phyloP scores from a whole-genome alignment of 1,140 invertebrate species.

The Leptonema lineaticorne region DNA sequence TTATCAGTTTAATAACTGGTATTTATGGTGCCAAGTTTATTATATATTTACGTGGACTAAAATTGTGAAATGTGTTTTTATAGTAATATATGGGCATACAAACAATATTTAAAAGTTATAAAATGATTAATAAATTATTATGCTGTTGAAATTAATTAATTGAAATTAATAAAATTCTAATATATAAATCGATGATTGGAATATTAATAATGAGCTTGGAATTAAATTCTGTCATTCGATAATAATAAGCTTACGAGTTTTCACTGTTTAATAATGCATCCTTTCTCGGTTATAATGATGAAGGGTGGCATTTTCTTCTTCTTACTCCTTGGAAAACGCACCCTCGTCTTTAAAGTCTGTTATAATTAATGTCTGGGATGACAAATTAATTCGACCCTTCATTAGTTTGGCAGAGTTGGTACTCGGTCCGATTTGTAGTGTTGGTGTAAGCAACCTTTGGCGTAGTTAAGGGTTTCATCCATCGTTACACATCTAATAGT shows the following conservation, averaged over 20 bases:
- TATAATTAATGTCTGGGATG: slow-evolving; percentile 26
- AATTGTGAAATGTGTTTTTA: no score
- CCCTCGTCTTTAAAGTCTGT: slow-evolving; percentile 13
- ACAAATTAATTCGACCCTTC: slow-evolving; percentile 18
- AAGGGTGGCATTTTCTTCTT: not conserved
- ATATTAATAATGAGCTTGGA: no score
- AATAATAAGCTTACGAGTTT: no score
- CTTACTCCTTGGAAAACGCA: not conserved
- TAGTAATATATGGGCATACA: no score
- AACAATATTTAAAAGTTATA: not conserved
- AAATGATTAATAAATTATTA: no score
- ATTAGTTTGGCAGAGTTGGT: not conserved
- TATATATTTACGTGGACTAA: no score
- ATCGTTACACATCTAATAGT: not conserved
- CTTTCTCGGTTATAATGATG: not conserved
- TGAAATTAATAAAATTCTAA: no score
- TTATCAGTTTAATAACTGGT: no score
- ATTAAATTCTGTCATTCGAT: no score
- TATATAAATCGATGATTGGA: no score
- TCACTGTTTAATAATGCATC: not conserved
- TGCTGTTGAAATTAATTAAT: no score
- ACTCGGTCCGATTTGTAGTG: not conserved
- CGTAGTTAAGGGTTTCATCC: not conserved
- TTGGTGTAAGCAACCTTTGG: not conserved
- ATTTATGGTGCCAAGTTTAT: no score